phyloP scores from a whole-genome alignment of 2,888 invertebrate genomes.

The Pterostichus madidus region DNA sequence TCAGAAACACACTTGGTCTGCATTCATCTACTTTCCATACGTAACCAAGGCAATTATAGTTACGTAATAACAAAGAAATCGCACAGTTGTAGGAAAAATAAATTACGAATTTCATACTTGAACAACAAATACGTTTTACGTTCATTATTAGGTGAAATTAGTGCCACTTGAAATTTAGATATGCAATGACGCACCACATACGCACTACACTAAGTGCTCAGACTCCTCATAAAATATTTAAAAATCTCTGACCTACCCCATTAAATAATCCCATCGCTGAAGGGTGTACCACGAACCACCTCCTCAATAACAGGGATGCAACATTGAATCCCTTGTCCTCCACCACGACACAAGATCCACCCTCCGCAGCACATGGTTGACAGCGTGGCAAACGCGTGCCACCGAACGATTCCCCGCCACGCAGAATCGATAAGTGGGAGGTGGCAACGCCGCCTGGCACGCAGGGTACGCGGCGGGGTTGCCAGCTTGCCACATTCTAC shows the following conservation, averaged over 20 bases:
- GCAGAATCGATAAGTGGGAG: constrained; percentile 32
- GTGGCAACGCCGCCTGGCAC: constrained; percentile 33
- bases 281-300: background rate
- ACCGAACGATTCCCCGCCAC: constrained; percentile 16
- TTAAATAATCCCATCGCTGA: background rate
- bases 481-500: constrained; percentile 49
- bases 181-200: no score
- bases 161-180: no score
- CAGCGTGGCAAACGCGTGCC: constrained; percentile 22
- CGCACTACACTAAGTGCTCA: no score
- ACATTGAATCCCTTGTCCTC: constrained; percentile 16
- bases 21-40: no score
- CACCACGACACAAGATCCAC: background rate
- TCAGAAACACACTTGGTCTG: no score
- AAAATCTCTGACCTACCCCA: constrained; percentile 16
- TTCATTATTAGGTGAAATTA: no score
- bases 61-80: no score
- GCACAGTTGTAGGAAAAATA: no score
- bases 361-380: background rate
- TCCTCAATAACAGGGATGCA: background rate
- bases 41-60: no score
- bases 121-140: no score
- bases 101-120: no score
- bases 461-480: constrained; percentile 14
- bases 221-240: background rate